phyloP scores from a whole-genome alignment of 1,140 invertebrate species.

The Drosophila biarmipes region DNA sequence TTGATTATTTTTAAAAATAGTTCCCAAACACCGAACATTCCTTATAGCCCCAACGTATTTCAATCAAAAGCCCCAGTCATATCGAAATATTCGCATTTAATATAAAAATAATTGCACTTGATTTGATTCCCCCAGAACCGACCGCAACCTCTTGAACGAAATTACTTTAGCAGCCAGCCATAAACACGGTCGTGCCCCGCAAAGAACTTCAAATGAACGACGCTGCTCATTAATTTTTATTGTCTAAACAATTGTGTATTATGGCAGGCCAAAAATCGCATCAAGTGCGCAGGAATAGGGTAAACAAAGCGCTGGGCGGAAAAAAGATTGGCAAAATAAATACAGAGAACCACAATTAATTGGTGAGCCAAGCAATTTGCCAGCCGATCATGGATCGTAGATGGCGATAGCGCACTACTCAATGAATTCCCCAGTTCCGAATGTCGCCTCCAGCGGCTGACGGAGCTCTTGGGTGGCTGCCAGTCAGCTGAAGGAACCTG shows the following conservation, averaged over 20 bases:
- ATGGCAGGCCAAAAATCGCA: conserved; percentile 28
- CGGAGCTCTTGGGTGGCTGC: conserved; percentile 53
- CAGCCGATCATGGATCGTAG: conserved; percentile 55
- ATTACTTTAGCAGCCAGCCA: conserved; percentile 10
- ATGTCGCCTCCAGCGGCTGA: conserved; percentile 23
- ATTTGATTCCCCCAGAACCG: conserved; percentile 1
- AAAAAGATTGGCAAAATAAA: conserved; percentile 11
- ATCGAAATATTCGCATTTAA: conserved; percentile 2
- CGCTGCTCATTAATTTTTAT: conserved; percentile 48
- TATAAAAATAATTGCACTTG: conserved; percentile 21
- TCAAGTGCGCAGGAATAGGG: conserved; percentile 35
- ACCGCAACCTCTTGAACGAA: conserved; percentile 17
- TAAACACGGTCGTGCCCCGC: conserved; percentile 34
- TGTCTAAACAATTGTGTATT: conserved; percentile 50
- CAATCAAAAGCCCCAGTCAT: background rate
- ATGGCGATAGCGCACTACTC: conserved; percentile 44
- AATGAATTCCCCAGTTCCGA: conserved; percentile 24
- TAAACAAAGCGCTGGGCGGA: conserved; percentile 30
- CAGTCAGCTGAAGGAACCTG: conserved; percentile 46
- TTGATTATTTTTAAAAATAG: background rate
- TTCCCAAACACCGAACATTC: background rate
- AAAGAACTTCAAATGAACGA: conserved; percentile 50
- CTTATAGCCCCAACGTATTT: background rate
- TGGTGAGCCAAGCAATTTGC: conserved; percentile 37
- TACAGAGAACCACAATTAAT: conserved; percentile 28